Conservation (phyloP, 64 coral and sea anemone species). For the Porites australiensis region DNA sequence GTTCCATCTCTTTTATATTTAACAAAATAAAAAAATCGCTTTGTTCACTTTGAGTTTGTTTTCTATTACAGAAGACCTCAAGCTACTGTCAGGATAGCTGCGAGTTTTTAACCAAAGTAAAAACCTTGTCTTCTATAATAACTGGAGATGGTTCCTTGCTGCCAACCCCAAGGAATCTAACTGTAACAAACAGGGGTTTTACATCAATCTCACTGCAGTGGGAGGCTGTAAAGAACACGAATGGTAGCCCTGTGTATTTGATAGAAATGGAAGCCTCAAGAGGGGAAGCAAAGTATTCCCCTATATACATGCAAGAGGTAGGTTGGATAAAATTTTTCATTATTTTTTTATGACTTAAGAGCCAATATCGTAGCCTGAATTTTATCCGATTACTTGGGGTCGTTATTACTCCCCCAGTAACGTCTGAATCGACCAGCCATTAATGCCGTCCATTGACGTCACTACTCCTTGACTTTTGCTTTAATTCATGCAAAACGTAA, state of each 20-base stretch:
- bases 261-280: not conserved
- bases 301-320: no score
- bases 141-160: not conserved
- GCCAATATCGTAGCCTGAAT: no score
- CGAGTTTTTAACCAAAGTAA: not conserved
- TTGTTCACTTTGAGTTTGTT: not conserved
- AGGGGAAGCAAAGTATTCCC: not conserved
- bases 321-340: no score
- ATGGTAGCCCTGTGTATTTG: conserved; percentile 14
- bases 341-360: no score
- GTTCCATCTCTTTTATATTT: no score
- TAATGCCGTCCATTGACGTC: no score
- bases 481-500: no score
- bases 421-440: no score
- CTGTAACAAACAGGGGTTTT: not conserved
- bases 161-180: not conserved
- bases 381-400: no score
- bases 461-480: no score
- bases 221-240: not conserved
- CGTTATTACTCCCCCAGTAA: no score
- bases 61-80: not conserved
- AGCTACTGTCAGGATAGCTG: not conserved
- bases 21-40: not conserved
- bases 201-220: conserved; percentile 10
- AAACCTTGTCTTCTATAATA: not conserved